These are phyloP conservation scores for Colletes gigas DNA, from an alignment of 1,140 invertebrate species.

Conservation along the genomic window DNA sequence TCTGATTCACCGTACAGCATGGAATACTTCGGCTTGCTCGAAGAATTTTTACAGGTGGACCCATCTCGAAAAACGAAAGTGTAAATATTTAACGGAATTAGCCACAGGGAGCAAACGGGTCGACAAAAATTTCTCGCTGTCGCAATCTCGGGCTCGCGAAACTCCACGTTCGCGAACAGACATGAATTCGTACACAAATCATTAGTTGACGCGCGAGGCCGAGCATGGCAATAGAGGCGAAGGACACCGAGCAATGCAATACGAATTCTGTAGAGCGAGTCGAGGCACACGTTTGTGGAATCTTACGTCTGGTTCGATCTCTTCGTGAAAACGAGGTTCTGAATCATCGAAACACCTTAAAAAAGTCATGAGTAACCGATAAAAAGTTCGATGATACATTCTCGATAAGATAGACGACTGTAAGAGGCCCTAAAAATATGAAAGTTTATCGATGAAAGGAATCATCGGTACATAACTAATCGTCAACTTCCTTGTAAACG, in stretches of 20 bases:
- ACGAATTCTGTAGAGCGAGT: slow-evolving; percentile 27
- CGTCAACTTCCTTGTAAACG: not conserved
- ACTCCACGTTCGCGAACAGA: slow-evolving; percentile 6
- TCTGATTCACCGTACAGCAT: too few species aligned
- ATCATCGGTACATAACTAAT: not conserved
- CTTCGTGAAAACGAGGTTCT: not conserved
- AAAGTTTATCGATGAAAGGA: not conserved
- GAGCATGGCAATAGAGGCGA: slow-evolving; percentile 30
- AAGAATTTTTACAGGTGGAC: not conserved
- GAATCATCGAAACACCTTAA: not conserved
- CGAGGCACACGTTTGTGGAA: slow-evolving; percentile 31
- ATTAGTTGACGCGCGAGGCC: slow-evolving; percentile 41
- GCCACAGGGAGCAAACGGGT: not conserved
- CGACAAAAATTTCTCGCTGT: too few species aligned
- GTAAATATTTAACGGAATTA: slow-evolving; percentile 3
- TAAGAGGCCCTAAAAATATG: not conserved
- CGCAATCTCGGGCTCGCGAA: not conserved
- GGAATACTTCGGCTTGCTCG: too few species aligned
- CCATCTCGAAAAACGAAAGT: not conserved
- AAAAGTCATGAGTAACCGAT: not conserved
- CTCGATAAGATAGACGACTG: not conserved
- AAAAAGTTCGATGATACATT: not conserved
- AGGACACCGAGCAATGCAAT: slow-evolving; percentile 24
- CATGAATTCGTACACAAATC: slow-evolving; percentile 44
- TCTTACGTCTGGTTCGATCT: not conserved